Percentiles rank a stretch among this genome's conserved stretches.
Conservation (phyloP, 2,888 invertebrate species). For the Drosophila limbata region DNA sequence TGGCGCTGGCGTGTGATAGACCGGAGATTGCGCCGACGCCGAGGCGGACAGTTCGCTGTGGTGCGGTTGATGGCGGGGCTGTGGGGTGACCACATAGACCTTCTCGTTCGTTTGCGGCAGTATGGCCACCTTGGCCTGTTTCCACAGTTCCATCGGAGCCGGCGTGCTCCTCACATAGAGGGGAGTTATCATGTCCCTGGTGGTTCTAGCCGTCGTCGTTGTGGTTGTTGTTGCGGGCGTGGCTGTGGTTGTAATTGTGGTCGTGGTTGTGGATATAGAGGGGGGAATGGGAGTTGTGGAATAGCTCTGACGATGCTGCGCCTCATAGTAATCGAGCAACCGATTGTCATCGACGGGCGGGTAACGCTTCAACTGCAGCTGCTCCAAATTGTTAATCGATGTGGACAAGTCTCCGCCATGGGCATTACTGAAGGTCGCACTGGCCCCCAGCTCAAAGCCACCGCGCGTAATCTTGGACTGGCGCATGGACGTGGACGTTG, state of each 20-base stretch:
- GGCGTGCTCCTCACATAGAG: constrained; percentile 67
- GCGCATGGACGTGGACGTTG: constrained; percentile 86
- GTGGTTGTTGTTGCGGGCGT: constrained; percentile 57
- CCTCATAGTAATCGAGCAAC: constrained; percentile 70
- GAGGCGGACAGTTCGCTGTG: constrained; percentile 45
- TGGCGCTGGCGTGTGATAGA: constrained; percentile 62
- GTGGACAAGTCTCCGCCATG: constrained; percentile 65
- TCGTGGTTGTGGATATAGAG: constrained; percentile 37
- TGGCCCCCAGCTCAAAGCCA: constrained; percentile 63
- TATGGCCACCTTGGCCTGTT: constrained; percentile 89
- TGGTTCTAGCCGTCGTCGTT: constrained; percentile 76
- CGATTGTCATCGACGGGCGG: constrained; percentile 80
- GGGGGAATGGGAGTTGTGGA: constrained; percentile 33
- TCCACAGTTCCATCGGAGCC: constrained; percentile 86
- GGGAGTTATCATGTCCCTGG: constrained; percentile 65
- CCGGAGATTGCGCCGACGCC: constrained; percentile 53
- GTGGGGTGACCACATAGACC: constrained; percentile 93
- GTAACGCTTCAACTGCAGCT: constrained; percentile 75
- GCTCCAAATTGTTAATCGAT: constrained; percentile 79
- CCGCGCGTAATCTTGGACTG: constrained; percentile 78
- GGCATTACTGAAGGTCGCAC: constrained; percentile 38
- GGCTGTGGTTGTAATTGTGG: constrained; percentile 42
- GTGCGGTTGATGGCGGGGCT: constrained; percentile 84
- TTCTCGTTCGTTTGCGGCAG: constrained; percentile 92
- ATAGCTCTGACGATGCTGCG: constrained; percentile 32